Conservation (phyloP, 1,140 invertebrate species). For the Zophobas morio region DNA sequence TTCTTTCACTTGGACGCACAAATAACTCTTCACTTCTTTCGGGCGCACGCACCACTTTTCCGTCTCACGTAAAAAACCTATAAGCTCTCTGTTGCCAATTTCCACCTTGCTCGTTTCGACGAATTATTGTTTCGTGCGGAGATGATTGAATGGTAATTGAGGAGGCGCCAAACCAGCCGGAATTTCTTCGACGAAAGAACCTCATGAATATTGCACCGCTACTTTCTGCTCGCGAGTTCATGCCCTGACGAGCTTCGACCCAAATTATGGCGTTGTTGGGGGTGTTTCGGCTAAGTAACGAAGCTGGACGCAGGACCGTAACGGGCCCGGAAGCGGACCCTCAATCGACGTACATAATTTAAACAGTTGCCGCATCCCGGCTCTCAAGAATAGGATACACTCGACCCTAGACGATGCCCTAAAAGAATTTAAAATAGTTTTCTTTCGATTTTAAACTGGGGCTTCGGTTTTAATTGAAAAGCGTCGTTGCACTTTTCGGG, state of each 20-base stretch:
- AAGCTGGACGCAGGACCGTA: not conserved
- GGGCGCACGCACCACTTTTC: conserved; percentile 26
- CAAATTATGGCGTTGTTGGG: conserved; percentile 3
- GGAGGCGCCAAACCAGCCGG: not conserved
- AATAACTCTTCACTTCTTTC: conserved; percentile 44
- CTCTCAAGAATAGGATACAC: too few species aligned
- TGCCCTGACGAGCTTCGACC: not conserved
- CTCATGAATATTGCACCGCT: conserved; percentile 14
- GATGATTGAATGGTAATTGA: conserved; percentile 44
- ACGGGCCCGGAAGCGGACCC: too few species aligned
- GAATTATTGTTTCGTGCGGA: conserved; percentile 44
- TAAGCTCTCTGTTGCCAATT: conserved; percentile 46
- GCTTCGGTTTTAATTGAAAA: too few species aligned
- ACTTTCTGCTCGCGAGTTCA: not conserved
- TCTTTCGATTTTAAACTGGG: too few species aligned
- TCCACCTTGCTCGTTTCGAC: conserved; percentile 42
- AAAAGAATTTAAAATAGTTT: too few species aligned
- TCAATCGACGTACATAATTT: too few species aligned
- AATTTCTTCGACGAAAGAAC: conserved; percentile 11
- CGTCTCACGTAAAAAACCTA: conserved; percentile 43
- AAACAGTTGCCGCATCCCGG: too few species aligned
- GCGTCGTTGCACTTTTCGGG: too few species aligned
- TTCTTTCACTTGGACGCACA: conserved; percentile 45
- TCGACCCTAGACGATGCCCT: too few species aligned
- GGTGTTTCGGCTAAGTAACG: not conserved